These are phyloP conservation scores for Rotaria magnacalcarata DNA, from an alignment of 2,888 invertebrate genomes.

Conservation along the genomic window DNA sequence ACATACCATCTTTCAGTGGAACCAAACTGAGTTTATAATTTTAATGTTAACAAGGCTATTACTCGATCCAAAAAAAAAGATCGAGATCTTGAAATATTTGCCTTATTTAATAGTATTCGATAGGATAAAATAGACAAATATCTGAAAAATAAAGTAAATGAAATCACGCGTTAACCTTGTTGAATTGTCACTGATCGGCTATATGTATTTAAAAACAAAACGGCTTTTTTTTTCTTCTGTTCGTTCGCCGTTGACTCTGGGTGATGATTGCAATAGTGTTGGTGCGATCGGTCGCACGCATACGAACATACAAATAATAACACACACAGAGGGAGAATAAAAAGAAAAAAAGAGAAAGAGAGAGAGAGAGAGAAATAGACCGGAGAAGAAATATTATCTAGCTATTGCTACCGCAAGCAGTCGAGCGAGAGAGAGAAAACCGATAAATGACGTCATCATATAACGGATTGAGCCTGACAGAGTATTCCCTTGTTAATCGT, in stretches of 20 bases:
- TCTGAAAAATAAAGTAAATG: background rate
- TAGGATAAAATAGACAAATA: slow-evolving; percentile 5
- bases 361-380: background rate
- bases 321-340: background rate
- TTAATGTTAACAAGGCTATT: background rate
- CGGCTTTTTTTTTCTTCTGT: background rate
- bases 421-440: slow-evolving; percentile 10
- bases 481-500: slow-evolving; percentile 8
- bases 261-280: slow-evolving; percentile 1
- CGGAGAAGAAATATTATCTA: background rate
- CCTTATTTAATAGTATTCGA: background rate
- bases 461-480: slow-evolving; percentile 1
- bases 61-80: background rate
- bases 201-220: background rate
- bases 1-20: background rate
- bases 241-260: background rate
- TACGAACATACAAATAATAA: slow-evolving; percentile 21
- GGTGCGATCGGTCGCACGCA: background rate
- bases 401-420: background rate
- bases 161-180: background rate
- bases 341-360: background rate
- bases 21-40: background rate
- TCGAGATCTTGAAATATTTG: slow-evolving; percentile 24
- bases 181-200: background rate
- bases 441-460: slow-evolving; percentile 14